These are phyloP conservation scores for Anodontia alba DNA, from an alignment of 2,888 invertebrate genomes.

Conservation along the genomic window DNA sequence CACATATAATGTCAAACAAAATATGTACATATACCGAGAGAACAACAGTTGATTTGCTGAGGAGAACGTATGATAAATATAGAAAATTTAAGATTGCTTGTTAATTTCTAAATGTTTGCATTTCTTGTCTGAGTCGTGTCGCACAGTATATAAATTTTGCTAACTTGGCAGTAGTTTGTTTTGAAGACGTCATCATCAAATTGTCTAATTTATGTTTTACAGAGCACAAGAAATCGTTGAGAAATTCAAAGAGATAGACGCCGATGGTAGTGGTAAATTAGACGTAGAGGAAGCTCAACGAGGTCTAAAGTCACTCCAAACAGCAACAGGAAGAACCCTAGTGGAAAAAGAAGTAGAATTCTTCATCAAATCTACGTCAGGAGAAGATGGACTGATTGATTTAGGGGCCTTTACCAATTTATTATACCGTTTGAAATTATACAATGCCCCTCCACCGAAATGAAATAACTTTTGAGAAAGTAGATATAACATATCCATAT, in stretches of 20 bases:
- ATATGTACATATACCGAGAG: too few species aligned
- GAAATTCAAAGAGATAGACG: slow-evolving; percentile 82
- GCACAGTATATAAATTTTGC: too few species aligned
- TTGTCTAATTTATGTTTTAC: too few species aligned
- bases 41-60: too few species aligned
- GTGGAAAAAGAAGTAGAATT: slow-evolving; percentile 83
- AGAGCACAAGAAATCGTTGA: slow-evolving; percentile 81
- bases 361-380: slow-evolving; percentile 79
- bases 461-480: neutral
- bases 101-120: too few species aligned
- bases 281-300: slow-evolving; percentile 79
- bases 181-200: too few species aligned
- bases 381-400: slow-evolving; percentile 80
- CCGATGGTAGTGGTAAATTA: slow-evolving; percentile 81
- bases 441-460: slow-evolving; percentile 76
- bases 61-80: too few species aligned
- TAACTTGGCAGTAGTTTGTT: too few species aligned
- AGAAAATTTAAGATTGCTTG: too few species aligned
- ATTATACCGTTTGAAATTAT: slow-evolving; percentile 79
- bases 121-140: too few species aligned
- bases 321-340: slow-evolving; percentile 75
- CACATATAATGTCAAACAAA: too few species aligned
- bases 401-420: slow-evolving; percentile 81
- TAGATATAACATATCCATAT: neutral
- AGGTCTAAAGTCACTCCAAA: slow-evolving; percentile 77